Percentiles rank a stretch among this genome's conserved stretches.
These are phyloP conservation scores for Chionomys nivalis DNA, from an alignment of 2,113 vertebrate species.

Conservation along the genomic window DNA sequence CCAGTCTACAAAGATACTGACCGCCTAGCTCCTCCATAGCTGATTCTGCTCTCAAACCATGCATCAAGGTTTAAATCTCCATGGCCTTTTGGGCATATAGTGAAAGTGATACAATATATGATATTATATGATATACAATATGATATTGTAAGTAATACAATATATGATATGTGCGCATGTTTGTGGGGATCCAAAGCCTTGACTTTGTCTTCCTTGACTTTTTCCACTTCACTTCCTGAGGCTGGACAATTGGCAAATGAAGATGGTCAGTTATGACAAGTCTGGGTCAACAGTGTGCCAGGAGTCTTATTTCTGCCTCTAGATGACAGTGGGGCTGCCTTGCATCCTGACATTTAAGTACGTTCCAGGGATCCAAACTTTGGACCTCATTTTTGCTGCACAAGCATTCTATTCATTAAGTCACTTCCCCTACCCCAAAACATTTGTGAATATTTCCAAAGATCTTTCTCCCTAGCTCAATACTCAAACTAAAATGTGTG, in stretches of 20 bases:
- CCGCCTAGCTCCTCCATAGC: background rate
- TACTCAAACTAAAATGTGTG: background rate
- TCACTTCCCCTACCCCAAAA: background rate
- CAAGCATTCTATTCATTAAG: background rate
- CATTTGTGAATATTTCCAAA: background rate
- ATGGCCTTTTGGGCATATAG: constrained; percentile 18
- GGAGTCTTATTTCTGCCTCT: background rate
- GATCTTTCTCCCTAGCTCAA: background rate
- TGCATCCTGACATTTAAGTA: background rate
- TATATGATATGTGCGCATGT: background rate
- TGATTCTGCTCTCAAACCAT: constrained; percentile 11
- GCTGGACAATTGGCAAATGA: background rate
- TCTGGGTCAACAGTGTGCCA: accelerated
- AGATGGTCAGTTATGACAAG: background rate
- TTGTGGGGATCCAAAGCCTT: background rate
- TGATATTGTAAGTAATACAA: background rate
- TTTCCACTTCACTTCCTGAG: background rate
- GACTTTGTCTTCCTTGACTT: background rate
- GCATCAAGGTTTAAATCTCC: constrained; percentile 30
- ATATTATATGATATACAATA: too few species aligned
- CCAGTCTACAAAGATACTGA: background rate
- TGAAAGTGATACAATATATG: constrained; percentile 35
- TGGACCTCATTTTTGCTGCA: too few species aligned
- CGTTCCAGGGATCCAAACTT: background rate
- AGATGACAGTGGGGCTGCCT: too few species aligned